Conservation (phyloP, 1,140 invertebrate genomes). For the Drosophila ananassae region DNA sequence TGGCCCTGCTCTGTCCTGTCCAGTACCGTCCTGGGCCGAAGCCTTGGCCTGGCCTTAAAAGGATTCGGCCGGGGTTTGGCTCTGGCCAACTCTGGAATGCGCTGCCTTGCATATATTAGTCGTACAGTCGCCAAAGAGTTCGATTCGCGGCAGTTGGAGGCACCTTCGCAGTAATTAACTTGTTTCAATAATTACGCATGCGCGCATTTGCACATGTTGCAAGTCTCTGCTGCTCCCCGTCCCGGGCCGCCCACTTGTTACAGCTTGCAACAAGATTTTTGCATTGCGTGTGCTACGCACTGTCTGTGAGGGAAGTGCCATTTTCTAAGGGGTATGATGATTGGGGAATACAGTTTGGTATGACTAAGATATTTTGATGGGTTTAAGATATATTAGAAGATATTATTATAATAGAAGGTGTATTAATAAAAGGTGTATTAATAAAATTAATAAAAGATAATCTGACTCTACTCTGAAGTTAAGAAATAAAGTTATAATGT, state of each 20-base stretch:
- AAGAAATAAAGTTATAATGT: no score
- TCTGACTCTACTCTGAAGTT: no score
- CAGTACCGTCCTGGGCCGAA: slow-evolving; percentile 35
- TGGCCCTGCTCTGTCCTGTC: slow-evolving; percentile 24
- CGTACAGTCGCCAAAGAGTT: slow-evolving; percentile 26
- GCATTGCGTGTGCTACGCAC: slow-evolving; percentile 71
- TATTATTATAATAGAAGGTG: no score
- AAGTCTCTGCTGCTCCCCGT: slow-evolving; percentile 13
- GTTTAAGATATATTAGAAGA: no score
- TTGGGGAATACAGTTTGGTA: neutral
- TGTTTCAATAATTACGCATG: slow-evolving; percentile 82
- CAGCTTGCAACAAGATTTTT: slow-evolving; percentile 75
- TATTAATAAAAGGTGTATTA: no score
- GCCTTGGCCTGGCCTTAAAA: slow-evolving; percentile 66
- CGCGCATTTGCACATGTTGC: slow-evolving; percentile 79
- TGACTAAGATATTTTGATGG: no score
- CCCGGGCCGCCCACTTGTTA: slow-evolving; percentile 48
- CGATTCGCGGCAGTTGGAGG: slow-evolving; percentile 28
- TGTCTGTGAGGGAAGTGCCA: slow-evolving; percentile 2
- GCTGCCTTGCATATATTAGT: slow-evolving; percentile 70
- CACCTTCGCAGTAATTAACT: slow-evolving; percentile 80
- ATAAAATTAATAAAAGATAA: no score
- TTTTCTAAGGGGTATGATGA: slow-evolving; percentile 6
- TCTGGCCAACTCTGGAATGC: slow-evolving; percentile 59
- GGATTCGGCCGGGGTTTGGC: slow-evolving; percentile 57